Base-by-base conservation (phyloP, 2,113 vertebrate species). In the Leucosticte australis region DNA sequence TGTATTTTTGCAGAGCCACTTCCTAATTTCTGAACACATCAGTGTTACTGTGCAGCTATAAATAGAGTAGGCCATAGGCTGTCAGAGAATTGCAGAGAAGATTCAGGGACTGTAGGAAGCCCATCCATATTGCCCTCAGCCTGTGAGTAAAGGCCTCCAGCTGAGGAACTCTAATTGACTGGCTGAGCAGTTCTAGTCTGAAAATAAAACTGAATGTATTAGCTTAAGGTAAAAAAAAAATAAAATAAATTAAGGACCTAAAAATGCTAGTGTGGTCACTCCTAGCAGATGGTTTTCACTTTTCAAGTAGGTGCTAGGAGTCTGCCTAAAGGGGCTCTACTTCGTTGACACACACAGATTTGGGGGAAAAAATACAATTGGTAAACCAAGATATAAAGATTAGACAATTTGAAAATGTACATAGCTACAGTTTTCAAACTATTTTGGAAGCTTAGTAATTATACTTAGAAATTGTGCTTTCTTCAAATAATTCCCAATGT, bases 111-210 rank as follows among this genome's bases (percentile, higher is more conserved):
- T 50, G 26, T 17, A 50, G 53, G 33, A 71, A 63, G 11, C 19
- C 30, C 39, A 53, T 39, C 11, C 0, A 0, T 14, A 23, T 24
- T 76, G 13, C 9, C 23, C 17, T 76, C 39, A 50, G 30, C 33
- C 73, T 59, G 21, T 26, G 35, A 73, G 13, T n/a, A 69, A 82
- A 85, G 35, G 27, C 21, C 62, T 70, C 46, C 70, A 74, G 33
- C n/a, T 82, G 55, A 47, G 74, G 70, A 82, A 23, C 17, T 42
- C 20, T 78, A n/a, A 88, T 56, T 52, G 50, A 47, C 60, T 78
- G 65, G 17, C 46, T 60, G 30, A 82, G 35, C 10, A 31, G 55
- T 13, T 57, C 56, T 76, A 63, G 56, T 31, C 52, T 71, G 26
- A 91, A 92, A 56, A 57, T 24, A 71, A 73, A 68, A 50, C 4